Base-by-base conservation (phyloP, 2,797 vertebrate species). In the Danionella dracula region DNA sequence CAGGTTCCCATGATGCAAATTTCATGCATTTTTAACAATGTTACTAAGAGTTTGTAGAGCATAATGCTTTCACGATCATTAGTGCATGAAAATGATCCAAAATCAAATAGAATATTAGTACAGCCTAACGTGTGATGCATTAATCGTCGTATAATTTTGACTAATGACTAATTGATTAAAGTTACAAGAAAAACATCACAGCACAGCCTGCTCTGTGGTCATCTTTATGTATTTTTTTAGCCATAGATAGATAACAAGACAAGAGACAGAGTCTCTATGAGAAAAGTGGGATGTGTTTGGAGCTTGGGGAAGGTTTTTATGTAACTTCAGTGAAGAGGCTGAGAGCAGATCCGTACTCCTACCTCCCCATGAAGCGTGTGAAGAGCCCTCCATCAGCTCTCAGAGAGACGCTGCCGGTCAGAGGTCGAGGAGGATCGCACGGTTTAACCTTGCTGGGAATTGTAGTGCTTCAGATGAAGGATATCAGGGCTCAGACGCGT, bases 251-350 rank as follows among this genome's bases (percentile, higher is more conserved):
- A 63, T 63, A 42, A 54, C 35, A 10, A 54, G 53, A 54, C 21
- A n/a, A 23, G 20, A 68, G 58, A 50, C 50, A 61, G 57, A 41
- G 50, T 60, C 45, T 40, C 11, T 59, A 5, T 40, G 31, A 5
- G 51, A 46, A 49, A 27, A 13, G 16, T 35, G 45, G 54, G 46
- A 66, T 66, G 41, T 20, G 57, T 56, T 59, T 57, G 66, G 61
- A 55, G 27, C 63, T 48, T 11, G 27, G 23, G 48, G 45, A 70
- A 35, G 34, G 1, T 54, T 67, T 70, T 70, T 70, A 67, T 61
- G 34, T 57, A 68, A 68, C 70, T 72, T 72, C 49, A 44, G 42
- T 49, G 70, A 72, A 67, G 70, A 72, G 70, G 58, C 70, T 56
- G 70, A 60, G 41, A 63, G 53, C 41, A 54, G 63, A 67, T 37